Conservation (phyloP, 2,113 vertebrate genomes). For the Philantomba maxwellii region DNA sequence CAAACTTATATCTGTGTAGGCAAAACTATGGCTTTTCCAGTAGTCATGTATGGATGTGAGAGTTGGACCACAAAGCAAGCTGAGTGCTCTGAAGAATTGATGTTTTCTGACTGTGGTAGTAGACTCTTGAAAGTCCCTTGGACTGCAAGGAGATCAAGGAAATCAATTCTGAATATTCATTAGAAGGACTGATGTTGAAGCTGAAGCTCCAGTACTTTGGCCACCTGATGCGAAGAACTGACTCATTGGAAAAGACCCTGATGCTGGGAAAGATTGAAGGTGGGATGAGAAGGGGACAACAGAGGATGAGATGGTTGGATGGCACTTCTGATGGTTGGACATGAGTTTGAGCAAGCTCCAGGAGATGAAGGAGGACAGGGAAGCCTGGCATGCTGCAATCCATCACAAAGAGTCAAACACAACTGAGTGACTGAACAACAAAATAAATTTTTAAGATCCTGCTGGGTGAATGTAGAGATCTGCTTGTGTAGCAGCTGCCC, state of each 20-base stretch:
- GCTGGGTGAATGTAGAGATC: background rate
- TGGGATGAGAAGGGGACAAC: background rate
- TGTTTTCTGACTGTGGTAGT: background rate
- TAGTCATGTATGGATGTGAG: background rate
- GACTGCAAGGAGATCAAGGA: background rate
- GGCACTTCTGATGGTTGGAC: background rate
- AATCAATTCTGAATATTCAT: background rate
- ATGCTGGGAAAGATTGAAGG: background rate
- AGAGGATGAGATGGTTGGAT: background rate
- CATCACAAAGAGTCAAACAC: background rate
- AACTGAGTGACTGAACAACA: background rate
- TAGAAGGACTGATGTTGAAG: background rate
- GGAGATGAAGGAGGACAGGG: background rate
- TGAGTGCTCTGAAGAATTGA: background rate
- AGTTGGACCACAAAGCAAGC: background rate
- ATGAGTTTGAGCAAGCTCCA: background rate
- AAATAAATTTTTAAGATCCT: background rate
- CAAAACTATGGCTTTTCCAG: background rate
- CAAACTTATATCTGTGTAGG: background rate
- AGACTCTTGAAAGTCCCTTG: background rate
- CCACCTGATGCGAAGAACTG: background rate
- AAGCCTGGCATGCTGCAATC: background rate
- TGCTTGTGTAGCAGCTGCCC: background rate
- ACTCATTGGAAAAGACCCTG: background rate
- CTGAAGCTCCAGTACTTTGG: background rate